These are phyloP conservation scores for Brachypodius melanocephalos DNA, from an alignment of 2,113 vertebrate genomes.

Conservation along the genomic window DNA sequence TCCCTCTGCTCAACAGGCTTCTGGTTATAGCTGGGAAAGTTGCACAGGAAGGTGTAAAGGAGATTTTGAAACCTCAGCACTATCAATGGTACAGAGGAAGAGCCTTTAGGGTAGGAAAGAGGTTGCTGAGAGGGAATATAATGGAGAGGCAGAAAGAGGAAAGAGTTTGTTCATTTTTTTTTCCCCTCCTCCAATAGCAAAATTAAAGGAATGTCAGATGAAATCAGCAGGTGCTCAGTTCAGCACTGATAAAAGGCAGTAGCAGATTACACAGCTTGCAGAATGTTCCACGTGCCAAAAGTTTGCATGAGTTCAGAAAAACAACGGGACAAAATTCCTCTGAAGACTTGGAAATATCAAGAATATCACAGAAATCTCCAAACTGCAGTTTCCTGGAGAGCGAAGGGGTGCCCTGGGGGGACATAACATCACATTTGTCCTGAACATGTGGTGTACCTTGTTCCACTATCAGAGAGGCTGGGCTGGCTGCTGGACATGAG, in stretches of 20 bases:
- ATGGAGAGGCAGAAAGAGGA: not conserved
- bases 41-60: too few relatives aligned
- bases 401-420: not conserved
- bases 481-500: not conserved
- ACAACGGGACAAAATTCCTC: not conserved
- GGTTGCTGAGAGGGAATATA: not conserved
- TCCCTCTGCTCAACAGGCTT: not conserved
- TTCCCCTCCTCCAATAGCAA: not conserved
- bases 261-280: not conserved
- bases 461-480: not conserved
- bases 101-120: not conserved
- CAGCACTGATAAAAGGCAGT: not conserved
- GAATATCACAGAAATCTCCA: not conserved
- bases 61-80: not conserved
- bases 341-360: not conserved
- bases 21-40: not conserved
- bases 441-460: rapidly evolving
- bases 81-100: not conserved
- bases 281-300: not conserved
- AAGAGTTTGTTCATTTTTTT: not conserved
- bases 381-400: not conserved
- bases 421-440: not conserved
- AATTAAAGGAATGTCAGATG: not conserved
- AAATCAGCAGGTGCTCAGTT: not conserved
- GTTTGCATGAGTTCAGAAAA: not conserved